These are phyloP conservation scores for Malthinus flaveolus DNA, from an alignment of 2,888 invertebrate species.

Conservation along the genomic window DNA sequence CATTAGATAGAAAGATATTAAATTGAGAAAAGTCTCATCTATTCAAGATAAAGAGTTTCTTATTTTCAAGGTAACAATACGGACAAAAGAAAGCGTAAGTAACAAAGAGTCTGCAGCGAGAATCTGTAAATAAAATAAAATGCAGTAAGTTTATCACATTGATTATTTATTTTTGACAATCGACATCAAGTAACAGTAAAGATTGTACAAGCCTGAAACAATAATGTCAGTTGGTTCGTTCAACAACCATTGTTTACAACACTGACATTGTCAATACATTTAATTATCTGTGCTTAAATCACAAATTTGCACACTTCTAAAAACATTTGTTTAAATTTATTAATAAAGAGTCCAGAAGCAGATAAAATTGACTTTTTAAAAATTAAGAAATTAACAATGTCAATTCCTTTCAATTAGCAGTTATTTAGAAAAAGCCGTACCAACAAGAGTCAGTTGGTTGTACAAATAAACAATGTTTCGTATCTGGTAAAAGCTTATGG, in stretches of 20 bases:
- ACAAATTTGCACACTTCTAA: conserved; percentile 41
- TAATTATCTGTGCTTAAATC: conserved; percentile 48
- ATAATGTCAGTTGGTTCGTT: conserved; percentile 48
- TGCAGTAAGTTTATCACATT: conserved; percentile 34
- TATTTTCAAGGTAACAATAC: too few species aligned
- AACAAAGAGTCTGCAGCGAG: too few species aligned
- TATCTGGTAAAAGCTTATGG: conserved; percentile 30
- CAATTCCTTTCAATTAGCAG: too few species aligned
- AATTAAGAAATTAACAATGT: not conserved
- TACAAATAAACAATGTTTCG: conserved; percentile 25
- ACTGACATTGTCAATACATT: conserved; percentile 55
- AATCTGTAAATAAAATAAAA: conserved; percentile 23
- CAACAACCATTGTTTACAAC: conserved; percentile 50
- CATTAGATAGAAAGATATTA: too few species aligned
- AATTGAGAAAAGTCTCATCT: too few species aligned
- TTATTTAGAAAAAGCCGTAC: conserved; percentile 10
- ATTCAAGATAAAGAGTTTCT: too few species aligned
- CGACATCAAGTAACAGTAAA: conserved; percentile 54
- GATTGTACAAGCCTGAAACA: conserved; percentile 53
- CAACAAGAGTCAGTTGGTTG: conserved; percentile 17
- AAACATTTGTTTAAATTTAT: conserved; percentile 6
- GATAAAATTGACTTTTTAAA: conserved; percentile 2
- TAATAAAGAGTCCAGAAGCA: not conserved
- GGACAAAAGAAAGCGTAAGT: too few species aligned
- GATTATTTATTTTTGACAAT: conserved; percentile 46